Evolutionary conservation across 2,797 vertebrate genomes (phyloP).

Genomic region (Triplophysa bombifrons): DNA sequence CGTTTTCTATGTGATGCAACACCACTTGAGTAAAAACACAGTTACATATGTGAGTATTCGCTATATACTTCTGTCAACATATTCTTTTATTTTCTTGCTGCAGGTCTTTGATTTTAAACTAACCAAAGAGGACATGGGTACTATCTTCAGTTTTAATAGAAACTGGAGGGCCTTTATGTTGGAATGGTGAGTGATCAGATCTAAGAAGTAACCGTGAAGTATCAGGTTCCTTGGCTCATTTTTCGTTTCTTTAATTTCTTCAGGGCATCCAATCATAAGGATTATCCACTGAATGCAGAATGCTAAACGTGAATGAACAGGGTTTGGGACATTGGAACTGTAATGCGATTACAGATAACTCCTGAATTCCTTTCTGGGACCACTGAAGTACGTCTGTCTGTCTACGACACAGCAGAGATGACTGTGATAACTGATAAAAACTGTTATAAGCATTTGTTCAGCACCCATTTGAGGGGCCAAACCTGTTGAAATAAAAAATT

Average conservation of each 20-base stretch:
- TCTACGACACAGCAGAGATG: background rate
- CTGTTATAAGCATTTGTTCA: background rate
- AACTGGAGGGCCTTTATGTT: conserved; percentile 75
- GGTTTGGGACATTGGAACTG: background rate
- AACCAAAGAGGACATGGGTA: conserved; percentile 79
- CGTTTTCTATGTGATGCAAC: background rate
- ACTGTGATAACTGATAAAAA: background rate
- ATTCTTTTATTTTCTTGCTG: background rate
- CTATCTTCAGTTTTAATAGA: conserved; percentile 75
- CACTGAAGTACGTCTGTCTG: background rate
- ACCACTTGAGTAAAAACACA: no score
- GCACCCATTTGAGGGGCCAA: background rate
- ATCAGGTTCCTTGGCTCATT: background rate
- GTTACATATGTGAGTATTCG: background rate
- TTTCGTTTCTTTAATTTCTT: background rate
- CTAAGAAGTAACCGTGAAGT: background rate
- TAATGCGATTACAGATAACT: background rate
- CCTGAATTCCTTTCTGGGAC: background rate
- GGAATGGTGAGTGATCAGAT: conserved; percentile 65
- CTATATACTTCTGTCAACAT: background rate
- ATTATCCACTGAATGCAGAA: conserved; percentile 45
- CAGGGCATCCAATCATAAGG: background rate
- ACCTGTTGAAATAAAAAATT: background rate
- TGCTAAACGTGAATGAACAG: conserved; percentile 51
- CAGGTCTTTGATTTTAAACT: conserved; percentile 89